Base-by-base conservation (phyloP, 2,797 vertebrate species). In the Geotria australis region DNA sequence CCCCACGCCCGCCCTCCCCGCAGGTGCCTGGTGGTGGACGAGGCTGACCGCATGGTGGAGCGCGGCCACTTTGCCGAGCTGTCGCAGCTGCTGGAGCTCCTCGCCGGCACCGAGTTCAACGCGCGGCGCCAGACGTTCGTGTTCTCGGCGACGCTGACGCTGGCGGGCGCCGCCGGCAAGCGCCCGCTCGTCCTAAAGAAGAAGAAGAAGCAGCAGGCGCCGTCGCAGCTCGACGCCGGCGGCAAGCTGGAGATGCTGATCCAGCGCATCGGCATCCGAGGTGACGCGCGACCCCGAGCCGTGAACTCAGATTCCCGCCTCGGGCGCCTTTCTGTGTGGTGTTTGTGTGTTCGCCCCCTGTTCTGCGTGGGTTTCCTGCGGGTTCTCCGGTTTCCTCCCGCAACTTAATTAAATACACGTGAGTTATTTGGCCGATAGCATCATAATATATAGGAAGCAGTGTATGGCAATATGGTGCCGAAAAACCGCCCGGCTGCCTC, bases 31-130 rank as follows among this genome's bases (percentile, higher is more conserved):
- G 89, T 98, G 47, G 79, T 98, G 4, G 91, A 98, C 58, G 91
- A 98, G 70, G 91, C 91, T 1, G 91, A 98, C 65, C 73, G 89
- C 55, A 95, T 98, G 89, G 78, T 98, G 58, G 85, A 96, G 68
- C 80, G 74, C 65, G 89, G 85, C 57, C 91, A 95, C 70, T 98
- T 91, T 62, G 73, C 77, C 2, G 86, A 98, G 70, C 76, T 98
- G 62, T 82, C 85, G 56, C 79, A 72, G 65, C 70, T 98, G 61
- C 66, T 98, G 56, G 91, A 96, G 69, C 65, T 94, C 77, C 74
- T 96, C 51, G 81, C 71, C 64, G 84, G 80, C 1, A 9, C 49
- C 6, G 74, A 88, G 9, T 83, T 77, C 63, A 93, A 81, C 61
- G 77, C 83, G 24, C 72, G 64, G 48, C 76, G 91, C 60, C 88